Percentiles rank a stretch among this genome's conserved stretches.
These are phyloP conservation scores for Drosophila erecta DNA, from an alignment of 1,140 invertebrate genomes.

Conservation along the genomic window DNA sequence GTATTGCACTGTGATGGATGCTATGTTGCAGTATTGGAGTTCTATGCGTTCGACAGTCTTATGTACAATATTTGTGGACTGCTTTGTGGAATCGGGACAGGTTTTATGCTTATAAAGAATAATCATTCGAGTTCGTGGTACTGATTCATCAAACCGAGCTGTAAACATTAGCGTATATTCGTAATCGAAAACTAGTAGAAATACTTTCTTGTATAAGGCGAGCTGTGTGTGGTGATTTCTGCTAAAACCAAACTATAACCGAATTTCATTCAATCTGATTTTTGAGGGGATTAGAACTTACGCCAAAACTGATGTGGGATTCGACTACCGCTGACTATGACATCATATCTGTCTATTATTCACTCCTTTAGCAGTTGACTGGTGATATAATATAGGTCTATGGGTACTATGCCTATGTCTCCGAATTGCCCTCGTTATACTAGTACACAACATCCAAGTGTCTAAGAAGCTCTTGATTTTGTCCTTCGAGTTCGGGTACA, in stretches of 20 bases:
- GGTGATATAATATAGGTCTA: constrained; percentile 15
- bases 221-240: too few relatives aligned
- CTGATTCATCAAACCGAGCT: too few relatives aligned
- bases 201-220: neutral
- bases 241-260: too few relatives aligned
- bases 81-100: neutral
- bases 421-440: constrained; percentile 18
- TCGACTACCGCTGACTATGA: neutral
- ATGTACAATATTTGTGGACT: constrained; percentile 23
- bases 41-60: constrained; percentile 4
- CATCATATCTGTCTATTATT: neutral
- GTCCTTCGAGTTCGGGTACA: constrained; percentile 38
- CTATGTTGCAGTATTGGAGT: neutral
- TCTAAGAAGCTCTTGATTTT: constrained; percentile 82
- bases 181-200: neutral
- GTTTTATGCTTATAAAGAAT: neutral
- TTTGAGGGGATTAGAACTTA: neutral
- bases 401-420: constrained; percentile 32
- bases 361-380: neutral
- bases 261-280: neutral
- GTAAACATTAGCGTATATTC: neutral
- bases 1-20: neutral
- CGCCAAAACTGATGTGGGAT: neutral
- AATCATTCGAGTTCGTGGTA: too few relatives aligned
- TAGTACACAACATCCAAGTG: constrained; percentile 62